Conservation (phyloP, 23 tunicate species). For the Halocynthia aurantium region DNA sequence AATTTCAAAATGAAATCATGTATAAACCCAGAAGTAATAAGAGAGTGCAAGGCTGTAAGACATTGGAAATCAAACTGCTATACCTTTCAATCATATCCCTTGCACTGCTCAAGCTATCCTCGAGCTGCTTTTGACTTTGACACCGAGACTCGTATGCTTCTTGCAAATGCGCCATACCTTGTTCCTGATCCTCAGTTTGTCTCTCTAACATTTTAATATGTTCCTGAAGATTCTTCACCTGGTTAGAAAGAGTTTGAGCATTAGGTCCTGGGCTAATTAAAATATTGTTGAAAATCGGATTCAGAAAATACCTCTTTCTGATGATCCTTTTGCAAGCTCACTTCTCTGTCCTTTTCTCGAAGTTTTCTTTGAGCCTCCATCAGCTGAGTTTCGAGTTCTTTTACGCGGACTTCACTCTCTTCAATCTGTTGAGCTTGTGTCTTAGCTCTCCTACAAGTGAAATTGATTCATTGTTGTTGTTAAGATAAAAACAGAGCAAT, state of each 20-base stretch:
- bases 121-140: constrained; percentile 36
- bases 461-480: neutral
- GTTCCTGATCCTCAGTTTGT: constrained; percentile 42
- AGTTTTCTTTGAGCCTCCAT: constrained; percentile 56
- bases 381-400: constrained; percentile 40
- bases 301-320: constrained; percentile 34
- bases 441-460: constrained; percentile 20
- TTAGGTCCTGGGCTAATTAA: neutral
- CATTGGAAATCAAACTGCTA: too few relatives aligned
- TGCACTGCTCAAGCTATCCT: constrained; percentile 34
- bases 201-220: constrained; percentile 38
- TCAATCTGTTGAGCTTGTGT: constrained; percentile 37
- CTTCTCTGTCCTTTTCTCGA: constrained; percentile 44
- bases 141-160: constrained; percentile 53
- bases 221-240: constrained; percentile 26
- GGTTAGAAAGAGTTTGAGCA: neutral
- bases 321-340: constrained; percentile 55
- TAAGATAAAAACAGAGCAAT: too few relatives aligned
- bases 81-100: constrained; percentile 33
- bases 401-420: constrained; percentile 34
- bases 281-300: neutral
- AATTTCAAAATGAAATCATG: too few relatives aligned
- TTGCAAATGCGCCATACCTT: constrained; percentile 49
- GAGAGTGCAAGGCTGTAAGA: too few relatives aligned
- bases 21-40: too few relatives aligned